Evolutionary conservation across 2,797 vertebrate genomes (phyloP), one percentile per base, ranked within the genome.

Genomic region (Sebastes kiyomatsui): DNA sequence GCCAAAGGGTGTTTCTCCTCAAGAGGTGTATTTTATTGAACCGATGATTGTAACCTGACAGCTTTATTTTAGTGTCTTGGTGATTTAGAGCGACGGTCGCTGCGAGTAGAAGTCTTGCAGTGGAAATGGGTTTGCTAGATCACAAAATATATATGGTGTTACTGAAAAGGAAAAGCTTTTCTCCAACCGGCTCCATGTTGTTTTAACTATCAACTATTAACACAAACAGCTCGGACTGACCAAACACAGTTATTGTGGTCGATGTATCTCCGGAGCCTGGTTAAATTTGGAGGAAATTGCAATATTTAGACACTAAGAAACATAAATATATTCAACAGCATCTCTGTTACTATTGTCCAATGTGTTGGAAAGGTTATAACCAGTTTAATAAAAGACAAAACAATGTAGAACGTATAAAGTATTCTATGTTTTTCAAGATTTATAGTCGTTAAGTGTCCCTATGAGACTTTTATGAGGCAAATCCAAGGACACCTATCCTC

Each of bases 51-150:
- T 5, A 52, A 59, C 64, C 52, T 46, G 68, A 73, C 74, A 80
- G 69, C 55, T 81, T 81, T 80, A 84, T 80, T 73, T 68, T 11
- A n/a, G 2, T 66, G 73, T 11, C 28, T 20, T 7, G 5, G 70
- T 67, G 62, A 75, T 72, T 32, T 22, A 68, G 5, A 32, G 59
- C 3, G 5, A 23, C 13, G 8, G 1, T 72, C 13, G 12, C 10
- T 35, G 52, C 0, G 2, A 66, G 60, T 2, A n/a, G 25, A 49
- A 32, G 35, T 23, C 67, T 23, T 4, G 33, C 28, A 13, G 55
- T 13, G 54, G 60, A 74, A 71, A 67, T 61, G 55, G 64, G n/a
- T 61, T 67, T 13, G n/a, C 6, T 64, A 5, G 18, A 68, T 62
- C 46, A 25, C 23, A 58, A 62, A 61, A 23, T 27, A 28, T 33